Evolutionary conservation across 2,797 vertebrate genomes (phyloP).

Genomic region (Eptatretus atami): DNA sequence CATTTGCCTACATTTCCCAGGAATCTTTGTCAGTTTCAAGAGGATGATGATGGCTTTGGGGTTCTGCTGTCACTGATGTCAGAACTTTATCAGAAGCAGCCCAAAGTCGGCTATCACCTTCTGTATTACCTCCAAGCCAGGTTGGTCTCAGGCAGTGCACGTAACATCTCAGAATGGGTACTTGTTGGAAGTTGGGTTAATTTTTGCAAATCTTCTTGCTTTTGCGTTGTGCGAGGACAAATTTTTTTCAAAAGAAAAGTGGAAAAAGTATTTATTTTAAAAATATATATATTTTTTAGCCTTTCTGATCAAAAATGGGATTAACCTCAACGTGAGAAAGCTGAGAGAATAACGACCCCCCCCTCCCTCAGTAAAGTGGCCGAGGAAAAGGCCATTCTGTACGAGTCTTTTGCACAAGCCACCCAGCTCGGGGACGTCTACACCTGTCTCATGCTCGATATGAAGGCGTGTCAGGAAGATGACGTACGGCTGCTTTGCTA

Average conservation of each 20-base stretch:
- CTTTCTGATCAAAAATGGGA: no score
- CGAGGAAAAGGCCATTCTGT: conserved; percentile 67
- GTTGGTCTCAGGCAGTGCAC: conserved; percentile 9
- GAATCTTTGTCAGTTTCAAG: conserved; percentile 86
- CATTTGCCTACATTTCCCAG: conserved; percentile 12
- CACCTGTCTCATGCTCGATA: conserved; percentile 94
- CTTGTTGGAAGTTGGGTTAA: no score
- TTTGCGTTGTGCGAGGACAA: no score
- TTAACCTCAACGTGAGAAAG: no score
- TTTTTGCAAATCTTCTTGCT: no score
- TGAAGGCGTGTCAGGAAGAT: conserved; percentile 90
- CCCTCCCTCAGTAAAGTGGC: conserved; percentile 38
- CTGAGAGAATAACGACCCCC: background rate
- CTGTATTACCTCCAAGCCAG: conserved; percentile 62
- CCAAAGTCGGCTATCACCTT: conserved; percentile 81
- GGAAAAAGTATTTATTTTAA: no score
- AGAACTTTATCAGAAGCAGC: conserved; percentile 81
- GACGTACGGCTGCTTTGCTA: conserved; percentile 65
- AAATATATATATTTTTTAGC: no score
- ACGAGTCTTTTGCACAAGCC: conserved; percentile 78
- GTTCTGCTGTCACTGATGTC: conserved; percentile 61
- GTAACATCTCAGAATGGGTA: no score
- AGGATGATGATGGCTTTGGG: conserved; percentile 69
- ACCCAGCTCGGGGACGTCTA: conserved; percentile 66
- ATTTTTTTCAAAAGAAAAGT: no score